Conservation (phyloP, 2,888 invertebrate species). For the Stramonita haemastoma region DNA sequence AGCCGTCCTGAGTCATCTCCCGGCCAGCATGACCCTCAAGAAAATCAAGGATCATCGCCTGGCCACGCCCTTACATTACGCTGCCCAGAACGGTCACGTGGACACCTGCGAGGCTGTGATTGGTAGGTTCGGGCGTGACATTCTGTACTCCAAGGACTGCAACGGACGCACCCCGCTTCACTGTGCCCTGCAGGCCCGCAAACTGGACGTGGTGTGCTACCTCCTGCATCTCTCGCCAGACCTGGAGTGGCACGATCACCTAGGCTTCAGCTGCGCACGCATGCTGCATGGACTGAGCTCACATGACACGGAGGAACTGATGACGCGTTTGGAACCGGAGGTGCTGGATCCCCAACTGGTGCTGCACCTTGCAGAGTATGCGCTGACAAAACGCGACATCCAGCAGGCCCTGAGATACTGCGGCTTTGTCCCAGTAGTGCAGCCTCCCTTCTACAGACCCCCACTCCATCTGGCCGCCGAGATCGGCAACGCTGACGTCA, state of each 20-base stretch:
- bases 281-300: slow-evolving; percentile 46
- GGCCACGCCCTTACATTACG: slow-evolving; percentile 57
- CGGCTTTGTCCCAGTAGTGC: slow-evolving; percentile 38
- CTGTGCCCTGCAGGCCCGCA: slow-evolving; percentile 47
- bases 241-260: slow-evolving; percentile 44
- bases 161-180: slow-evolving; percentile 51
- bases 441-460: slow-evolving; percentile 43
- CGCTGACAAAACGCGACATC: slow-evolving; percentile 39
- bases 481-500: slow-evolving; percentile 46
- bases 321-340: slow-evolving; percentile 45
- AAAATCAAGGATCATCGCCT: slow-evolving; percentile 47
- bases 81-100: slow-evolving; percentile 51
- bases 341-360: slow-evolving; percentile 47
- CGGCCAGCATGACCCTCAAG: slow-evolving; percentile 39
- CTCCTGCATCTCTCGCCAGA: slow-evolving; percentile 54
- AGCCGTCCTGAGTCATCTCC: slow-evolving; percentile 35
- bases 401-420: slow-evolving; percentile 41
- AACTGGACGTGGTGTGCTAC: slow-evolving; percentile 48
- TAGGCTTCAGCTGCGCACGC: slow-evolving; percentile 51
- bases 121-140: slow-evolving; percentile 50
- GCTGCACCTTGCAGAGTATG: slow-evolving; percentile 43
- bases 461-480: slow-evolving; percentile 50
- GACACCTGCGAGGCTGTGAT: slow-evolving; percentile 52
- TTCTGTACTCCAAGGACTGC: slow-evolving; percentile 50
- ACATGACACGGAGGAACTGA: slow-evolving; percentile 44